These are phyloP conservation scores for Grammomys dolichurus DNA, from an alignment of 2,113 vertebrate genomes.

Conservation along the genomic window DNA sequence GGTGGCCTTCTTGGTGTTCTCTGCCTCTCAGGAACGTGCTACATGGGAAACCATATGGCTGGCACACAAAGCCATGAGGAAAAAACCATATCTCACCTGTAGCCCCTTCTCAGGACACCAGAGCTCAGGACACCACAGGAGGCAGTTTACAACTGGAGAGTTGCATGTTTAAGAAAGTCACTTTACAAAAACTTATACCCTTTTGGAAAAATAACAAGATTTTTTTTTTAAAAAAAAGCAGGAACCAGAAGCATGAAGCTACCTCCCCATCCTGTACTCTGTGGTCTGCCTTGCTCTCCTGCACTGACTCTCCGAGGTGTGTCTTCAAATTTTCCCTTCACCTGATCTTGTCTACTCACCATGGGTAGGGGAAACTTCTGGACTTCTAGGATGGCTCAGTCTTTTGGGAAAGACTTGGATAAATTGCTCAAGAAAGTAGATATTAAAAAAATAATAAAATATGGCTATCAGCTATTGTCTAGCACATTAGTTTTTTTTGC, in stretches of 20 bases:
- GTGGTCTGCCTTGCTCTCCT: fast-evolving
- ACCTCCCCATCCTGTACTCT: background rate
- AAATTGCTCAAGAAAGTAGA: background rate
- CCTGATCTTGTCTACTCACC: background rate
- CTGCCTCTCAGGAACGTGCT: background rate
- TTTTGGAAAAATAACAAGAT: background rate
- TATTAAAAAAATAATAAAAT: background rate
- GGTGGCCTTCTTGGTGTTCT: background rate
- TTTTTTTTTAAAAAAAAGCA: background rate
- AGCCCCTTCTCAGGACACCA: background rate
- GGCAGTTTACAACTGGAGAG: background rate
- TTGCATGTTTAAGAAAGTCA: background rate
- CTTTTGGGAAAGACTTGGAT: constrained; percentile 11
- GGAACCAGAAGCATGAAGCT: background rate
- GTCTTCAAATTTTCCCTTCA: background rate
- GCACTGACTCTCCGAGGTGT: background rate
- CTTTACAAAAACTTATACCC: background rate
- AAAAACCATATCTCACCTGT: background rate
- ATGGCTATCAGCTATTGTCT: background rate
- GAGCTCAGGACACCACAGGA: background rate
- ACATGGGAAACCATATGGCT: background rate
- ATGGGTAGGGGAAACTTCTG: background rate
- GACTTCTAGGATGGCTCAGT: background rate
- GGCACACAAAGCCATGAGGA: background rate
- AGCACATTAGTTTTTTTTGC: background rate